A percentile compares a stretch with the other conserved stretches of the same genome.
Conservation (phyloP, 1,140 invertebrate genomes). For the Achatina immaculata region DNA sequence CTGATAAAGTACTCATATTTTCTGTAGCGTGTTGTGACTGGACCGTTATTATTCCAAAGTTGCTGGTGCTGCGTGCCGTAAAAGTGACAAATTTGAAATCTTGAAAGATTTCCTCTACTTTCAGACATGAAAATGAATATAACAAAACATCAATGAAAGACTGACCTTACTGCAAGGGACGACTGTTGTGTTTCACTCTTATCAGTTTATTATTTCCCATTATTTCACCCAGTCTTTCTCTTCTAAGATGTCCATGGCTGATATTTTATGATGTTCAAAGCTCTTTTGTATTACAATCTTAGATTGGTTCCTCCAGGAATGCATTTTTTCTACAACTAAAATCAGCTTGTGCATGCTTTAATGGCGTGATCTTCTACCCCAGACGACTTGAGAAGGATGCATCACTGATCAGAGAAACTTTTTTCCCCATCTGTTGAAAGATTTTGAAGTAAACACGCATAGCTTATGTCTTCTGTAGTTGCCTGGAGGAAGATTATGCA, state of each 20-base stretch:
- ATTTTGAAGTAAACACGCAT: not conserved
- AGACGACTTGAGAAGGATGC: not conserved
- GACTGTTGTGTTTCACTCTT: not conserved
- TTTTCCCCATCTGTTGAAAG: not conserved
- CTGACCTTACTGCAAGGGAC: too few species aligned
- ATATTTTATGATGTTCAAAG: not conserved
- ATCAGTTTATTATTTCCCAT: not conserved
- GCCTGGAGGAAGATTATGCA: not conserved
- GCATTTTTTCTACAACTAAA: not conserved
- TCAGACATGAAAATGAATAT: not conserved
- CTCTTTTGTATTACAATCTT: not conserved
- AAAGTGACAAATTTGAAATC: not conserved
- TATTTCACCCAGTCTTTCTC: not conserved
- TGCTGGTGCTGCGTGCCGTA: not conserved
- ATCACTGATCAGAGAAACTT: not conserved
- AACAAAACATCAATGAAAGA: not conserved
- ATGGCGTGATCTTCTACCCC: not conserved
- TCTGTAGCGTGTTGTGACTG: not conserved
- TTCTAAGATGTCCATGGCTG: not conserved
- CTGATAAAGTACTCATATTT: too few species aligned
- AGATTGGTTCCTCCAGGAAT: not conserved
- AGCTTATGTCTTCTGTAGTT: not conserved
- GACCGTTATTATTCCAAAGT: not conserved
- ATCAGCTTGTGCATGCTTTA: not conserved
- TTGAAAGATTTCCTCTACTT: not conserved